Conservation (phyloP, 1,140 invertebrate species). For the Eulimnadia texana region DNA sequence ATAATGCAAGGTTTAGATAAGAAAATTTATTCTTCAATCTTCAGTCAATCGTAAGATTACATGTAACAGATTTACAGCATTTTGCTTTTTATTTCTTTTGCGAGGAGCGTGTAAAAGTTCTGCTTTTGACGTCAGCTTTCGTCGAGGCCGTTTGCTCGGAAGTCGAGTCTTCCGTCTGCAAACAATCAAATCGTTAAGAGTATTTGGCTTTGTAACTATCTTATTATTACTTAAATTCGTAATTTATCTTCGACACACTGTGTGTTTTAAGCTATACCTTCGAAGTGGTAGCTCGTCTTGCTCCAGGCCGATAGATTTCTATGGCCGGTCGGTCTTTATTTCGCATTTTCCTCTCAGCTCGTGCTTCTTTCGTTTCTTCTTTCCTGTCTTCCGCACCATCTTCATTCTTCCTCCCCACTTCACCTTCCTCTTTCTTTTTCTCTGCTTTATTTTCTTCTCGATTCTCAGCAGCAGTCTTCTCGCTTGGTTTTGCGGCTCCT, state of each 20-base stretch:
- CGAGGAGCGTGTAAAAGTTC: conserved; percentile 3
- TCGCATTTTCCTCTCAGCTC: conserved; percentile 40
- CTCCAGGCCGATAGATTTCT: conserved; percentile 53
- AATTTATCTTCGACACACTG: too few relatives aligned
- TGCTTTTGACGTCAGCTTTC: conserved; percentile 8
- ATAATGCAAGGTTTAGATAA: too few relatives aligned
- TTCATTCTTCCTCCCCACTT: conserved; percentile 5
- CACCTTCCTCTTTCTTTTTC: conserved; percentile 17
- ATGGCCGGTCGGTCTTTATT: conserved; percentile 53
- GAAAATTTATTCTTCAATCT: too few relatives aligned
- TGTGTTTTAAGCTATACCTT: neutral
- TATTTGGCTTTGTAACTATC: too few relatives aligned
- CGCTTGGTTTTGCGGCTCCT: conserved; percentile 14
- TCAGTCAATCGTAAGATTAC: too few relatives aligned
- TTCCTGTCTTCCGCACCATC: conserved; percentile 21
- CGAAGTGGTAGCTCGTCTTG: neutral
- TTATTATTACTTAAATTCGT: too few relatives aligned
- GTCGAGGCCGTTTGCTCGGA: neutral
- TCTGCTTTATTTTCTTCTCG: too few relatives aligned
- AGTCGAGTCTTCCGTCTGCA: neutral
- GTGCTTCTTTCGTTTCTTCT: conserved; percentile 39
- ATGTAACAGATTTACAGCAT: neutral
- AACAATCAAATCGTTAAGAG: too few relatives aligned
- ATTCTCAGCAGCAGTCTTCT: conserved; percentile 18
- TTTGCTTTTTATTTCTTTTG: neutral